Conservation (phyloP, 2,888 invertebrate genomes). For the Brachypalpus laphriformis region DNA sequence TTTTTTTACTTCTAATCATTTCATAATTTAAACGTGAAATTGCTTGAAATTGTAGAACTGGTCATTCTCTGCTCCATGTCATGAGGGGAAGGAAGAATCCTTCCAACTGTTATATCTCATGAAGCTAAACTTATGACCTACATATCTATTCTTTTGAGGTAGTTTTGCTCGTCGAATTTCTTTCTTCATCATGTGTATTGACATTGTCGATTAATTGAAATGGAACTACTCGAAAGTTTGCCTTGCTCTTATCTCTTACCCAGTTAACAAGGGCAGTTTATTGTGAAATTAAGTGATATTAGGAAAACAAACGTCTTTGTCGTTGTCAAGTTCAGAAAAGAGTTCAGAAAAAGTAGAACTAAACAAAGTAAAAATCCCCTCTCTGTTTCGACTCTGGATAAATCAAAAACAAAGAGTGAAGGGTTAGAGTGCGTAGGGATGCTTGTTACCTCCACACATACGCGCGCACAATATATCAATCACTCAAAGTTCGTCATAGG, state of each 20-base stretch:
- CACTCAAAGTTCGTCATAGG: constrained; percentile 22
- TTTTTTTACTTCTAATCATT: not conserved
- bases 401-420: not conserved
- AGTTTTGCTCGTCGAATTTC: not conserved
- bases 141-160: not conserved
- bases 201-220: constrained; percentile 20
- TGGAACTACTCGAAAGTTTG: constrained; percentile 1
- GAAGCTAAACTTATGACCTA: not conserved
- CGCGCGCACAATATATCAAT: constrained; percentile 21
- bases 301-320: constrained; percentile 2
- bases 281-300: not conserved
- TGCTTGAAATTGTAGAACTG: too few species aligned
- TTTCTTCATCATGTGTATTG: not conserved
- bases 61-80: too few species aligned
- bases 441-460: not conserved
- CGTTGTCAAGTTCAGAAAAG: not conserved
- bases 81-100: not conserved
- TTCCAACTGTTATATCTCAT: not conserved
- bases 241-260: not conserved
- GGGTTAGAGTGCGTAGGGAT: too few species aligned
- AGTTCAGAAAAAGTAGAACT: not conserved
- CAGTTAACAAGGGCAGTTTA: constrained; percentile 4
- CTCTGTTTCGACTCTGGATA: constrained; percentile 15
- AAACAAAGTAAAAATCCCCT: constrained; percentile 4
- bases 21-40: not conserved